Conservation (phyloP, 2,888 invertebrate species). For the Philereme transversata region DNA sequence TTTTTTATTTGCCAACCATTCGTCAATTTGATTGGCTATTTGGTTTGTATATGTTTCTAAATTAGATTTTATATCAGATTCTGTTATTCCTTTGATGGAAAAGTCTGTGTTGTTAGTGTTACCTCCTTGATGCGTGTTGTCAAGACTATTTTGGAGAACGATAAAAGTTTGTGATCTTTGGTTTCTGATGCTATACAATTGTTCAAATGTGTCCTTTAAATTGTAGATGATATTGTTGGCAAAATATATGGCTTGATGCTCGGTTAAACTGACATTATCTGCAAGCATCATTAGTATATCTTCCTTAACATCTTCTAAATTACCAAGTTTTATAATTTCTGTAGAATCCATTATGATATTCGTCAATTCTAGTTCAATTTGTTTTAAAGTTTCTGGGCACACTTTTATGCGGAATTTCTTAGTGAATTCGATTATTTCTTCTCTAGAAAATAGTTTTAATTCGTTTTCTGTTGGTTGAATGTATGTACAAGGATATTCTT, state of each 20-base stretch:
- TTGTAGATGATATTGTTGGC: conserved; percentile 40
- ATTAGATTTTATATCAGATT: conserved; percentile 43
- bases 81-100: conserved; percentile 32
- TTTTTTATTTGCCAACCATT: conserved; percentile 56
- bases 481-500: conserved; percentile 25
- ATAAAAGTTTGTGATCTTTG: conserved; percentile 44
- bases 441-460: conserved; percentile 45
- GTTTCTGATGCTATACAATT: conserved; percentile 6
- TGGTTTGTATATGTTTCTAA: conserved; percentile 45
- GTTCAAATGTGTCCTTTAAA: conserved; percentile 24
- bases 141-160: conserved; percentile 44
- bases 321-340: conserved; percentile 41
- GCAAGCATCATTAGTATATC: conserved; percentile 47
- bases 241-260: conserved; percentile 45
- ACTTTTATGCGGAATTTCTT: conserved; percentile 39
- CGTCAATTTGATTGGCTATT: conserved; percentile 54
- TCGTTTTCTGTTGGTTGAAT: conserved; percentile 47
- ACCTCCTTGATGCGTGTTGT: conserved; percentile 21
- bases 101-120: conserved; percentile 25
- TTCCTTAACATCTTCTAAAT: conserved; percentile 42
- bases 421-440: conserved; percentile 46
- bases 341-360: conserved; percentile 49
- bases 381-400: conserved; percentile 35
- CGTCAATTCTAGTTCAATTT: conserved; percentile 53
- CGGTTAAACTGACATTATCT: conserved; percentile 44